phyloP scores from a whole-genome alignment of 64 coral and sea anemone genomes.

The Cladopsammia gracilis region DNA sequence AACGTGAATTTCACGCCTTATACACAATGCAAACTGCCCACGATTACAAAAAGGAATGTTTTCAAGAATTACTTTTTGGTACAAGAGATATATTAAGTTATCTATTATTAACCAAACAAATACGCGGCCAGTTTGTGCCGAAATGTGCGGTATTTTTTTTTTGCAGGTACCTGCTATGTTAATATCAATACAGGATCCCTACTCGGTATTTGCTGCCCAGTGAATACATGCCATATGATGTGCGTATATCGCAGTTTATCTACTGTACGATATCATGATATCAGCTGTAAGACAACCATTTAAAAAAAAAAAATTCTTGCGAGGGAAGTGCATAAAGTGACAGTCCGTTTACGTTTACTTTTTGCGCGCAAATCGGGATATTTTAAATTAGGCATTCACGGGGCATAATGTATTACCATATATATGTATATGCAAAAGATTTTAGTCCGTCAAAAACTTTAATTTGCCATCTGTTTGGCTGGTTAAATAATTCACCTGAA shows the following conservation, averaged over 20 bases:
- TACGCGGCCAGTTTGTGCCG: background rate
- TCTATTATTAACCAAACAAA: conserved; percentile 18
- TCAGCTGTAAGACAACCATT: too few relatives aligned
- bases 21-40: too few relatives aligned
- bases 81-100: background rate
- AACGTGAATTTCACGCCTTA: background rate
- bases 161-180: conserved; percentile 28
- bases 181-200: background rate
- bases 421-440: too few relatives aligned
- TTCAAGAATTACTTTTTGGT: background rate
- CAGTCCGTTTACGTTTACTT: too few relatives aligned
- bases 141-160: background rate
- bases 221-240: background rate
- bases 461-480: too few relatives aligned
- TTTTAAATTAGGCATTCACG: too few relatives aligned
- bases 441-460: too few relatives aligned
- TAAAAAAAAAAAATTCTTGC: too few relatives aligned
- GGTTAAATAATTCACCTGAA: too few relatives aligned
- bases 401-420: too few relatives aligned
- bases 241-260: background rate
- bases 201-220: background rate
- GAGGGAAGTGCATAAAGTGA: too few relatives aligned
- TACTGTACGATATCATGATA: background rate
- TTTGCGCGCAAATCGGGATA: too few relatives aligned
- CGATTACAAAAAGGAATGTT: background rate